These are phyloP conservation scores for Eilema griseolum DNA, from an alignment of 2,888 invertebrate genomes.

Conservation along the genomic window DNA sequence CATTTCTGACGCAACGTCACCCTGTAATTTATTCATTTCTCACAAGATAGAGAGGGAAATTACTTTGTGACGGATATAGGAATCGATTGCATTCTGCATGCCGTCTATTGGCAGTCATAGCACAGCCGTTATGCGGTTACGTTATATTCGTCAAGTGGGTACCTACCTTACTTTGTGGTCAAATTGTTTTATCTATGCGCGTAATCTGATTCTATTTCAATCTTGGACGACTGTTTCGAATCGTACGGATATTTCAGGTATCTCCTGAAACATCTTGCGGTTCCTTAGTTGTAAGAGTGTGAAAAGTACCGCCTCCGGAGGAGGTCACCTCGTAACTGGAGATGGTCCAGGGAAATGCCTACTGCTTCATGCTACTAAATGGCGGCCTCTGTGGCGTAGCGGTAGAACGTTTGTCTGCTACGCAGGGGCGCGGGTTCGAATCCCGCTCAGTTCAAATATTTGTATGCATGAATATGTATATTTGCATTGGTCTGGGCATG, in stretches of 20 bases:
- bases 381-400: too few relatives aligned
- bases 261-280: not conserved
- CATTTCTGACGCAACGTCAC: not conserved
- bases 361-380: too few relatives aligned
- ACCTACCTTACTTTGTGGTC: slow-evolving; percentile 29
- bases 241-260: slow-evolving; percentile 29
- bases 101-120: slow-evolving; percentile 31
- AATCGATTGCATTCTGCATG: slow-evolving; percentile 22
- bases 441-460: too few relatives aligned
- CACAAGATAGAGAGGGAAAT: slow-evolving; percentile 19
- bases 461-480: too few relatives aligned
- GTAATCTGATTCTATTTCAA: slow-evolving; percentile 29
- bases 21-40: not conserved
- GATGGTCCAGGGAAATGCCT: too few relatives aligned
- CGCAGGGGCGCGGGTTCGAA: too few relatives aligned
- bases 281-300: not conserved
- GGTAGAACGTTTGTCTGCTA: too few relatives aligned
- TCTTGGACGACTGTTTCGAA: slow-evolving; percentile 36
- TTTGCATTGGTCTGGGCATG: too few relatives aligned
- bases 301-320: not conserved
- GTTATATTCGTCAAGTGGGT: slow-evolving; percentile 31
- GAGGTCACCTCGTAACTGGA: too few relatives aligned
- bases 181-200: slow-evolving; percentile 37
- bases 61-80: slow-evolving; percentile 25
- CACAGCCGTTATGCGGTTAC: slow-evolving; percentile 28